Evolutionary conservation across 1,140 invertebrate genomes (phyloP), one percentile per base, ranked within the genome.

Genomic region (Drosophila athabasca): DNA sequence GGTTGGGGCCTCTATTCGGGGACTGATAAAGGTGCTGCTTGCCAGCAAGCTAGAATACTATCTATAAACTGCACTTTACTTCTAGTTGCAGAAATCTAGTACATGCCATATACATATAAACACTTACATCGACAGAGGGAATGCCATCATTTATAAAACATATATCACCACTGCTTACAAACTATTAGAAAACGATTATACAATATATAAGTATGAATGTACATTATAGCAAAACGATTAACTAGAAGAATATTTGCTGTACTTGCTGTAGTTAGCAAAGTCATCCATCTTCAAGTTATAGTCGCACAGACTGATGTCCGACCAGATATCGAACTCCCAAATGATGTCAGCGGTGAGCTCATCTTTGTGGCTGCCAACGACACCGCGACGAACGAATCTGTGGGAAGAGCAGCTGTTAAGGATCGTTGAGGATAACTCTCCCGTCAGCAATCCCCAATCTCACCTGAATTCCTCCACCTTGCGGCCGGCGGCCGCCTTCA

Each of bases 301-400:
- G 0, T 79, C 90, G 41, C 90, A 73, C 9, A 92, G 83, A 80
- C 94, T 93, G 45, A 92, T 90, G 59, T 92, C 79, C 0, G 92
- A 93, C 94, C 94, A 95, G 50, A 92, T 72, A 73, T 95, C 94
- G 65, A 95, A 94, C 53, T 92, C 85, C 2, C 91, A 73, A 1
- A 94, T 93, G 6, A 94, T 71, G 19, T 93, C 93, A 3, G 83
- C 81, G 1, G 93, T 91, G 92, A 96, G 94, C 74, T 93, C 92
- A 31, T 93, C 93, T 71, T 94, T 94, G 93, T 95, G 95, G 55
- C 94, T 94, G 43, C 95, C 94, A 11, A 95, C 93, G 54, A 93
- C 93, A 9, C 95, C 95, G 55, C 93, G 93, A 48, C 95, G 92
- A 71, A 95, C 94, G 82, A 95, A 95, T 19, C 92, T 90, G 51